Percentiles rank a stretch among this genome's conserved stretches.
Evolutionary conservation across 2,888 invertebrate genomes (phyloP).

Genomic region (Drosophila leonis): DNA sequence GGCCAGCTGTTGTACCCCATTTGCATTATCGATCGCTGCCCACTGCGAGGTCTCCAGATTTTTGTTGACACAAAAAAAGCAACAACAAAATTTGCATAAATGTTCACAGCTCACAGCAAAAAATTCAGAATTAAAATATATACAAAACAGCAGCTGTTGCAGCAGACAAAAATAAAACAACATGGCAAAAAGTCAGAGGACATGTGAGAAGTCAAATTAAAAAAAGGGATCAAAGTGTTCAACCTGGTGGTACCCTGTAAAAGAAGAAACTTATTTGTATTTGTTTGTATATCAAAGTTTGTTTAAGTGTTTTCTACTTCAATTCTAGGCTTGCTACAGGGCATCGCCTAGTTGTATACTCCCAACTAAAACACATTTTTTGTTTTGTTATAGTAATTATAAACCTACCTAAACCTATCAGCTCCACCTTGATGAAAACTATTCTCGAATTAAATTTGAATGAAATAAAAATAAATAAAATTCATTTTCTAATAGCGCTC

Average conservation of each 20-base stretch:
- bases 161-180: slow-evolving; percentile 19
- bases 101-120: slow-evolving; percentile 43
- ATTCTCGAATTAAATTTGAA: background rate
- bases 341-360: background rate
- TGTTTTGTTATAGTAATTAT: background rate
- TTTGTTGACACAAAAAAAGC: slow-evolving; percentile 67
- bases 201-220: slow-evolving; percentile 21
- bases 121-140: slow-evolving; percentile 19
- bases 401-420: no score
- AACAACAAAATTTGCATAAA: slow-evolving; percentile 73
- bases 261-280: no score
- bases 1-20: slow-evolving; percentile 50
- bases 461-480: background rate
- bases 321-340: background rate
- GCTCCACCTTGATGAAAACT: background rate
- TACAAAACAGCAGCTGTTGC: slow-evolving; percentile 55
- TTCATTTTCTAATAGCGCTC: background rate
- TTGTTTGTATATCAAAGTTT: no score
- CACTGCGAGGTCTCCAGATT: slow-evolving; percentile 34
- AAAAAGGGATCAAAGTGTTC: background rate
- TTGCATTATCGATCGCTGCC: slow-evolving; percentile 66
- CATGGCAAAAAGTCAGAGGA: slow-evolving; percentile 1
- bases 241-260: background rate
- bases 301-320: background rate
- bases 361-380: no score